Percentiles rank a stretch among this genome's conserved stretches.
Conservation (phyloP, 2,888 invertebrate genomes). For the Agriopis marginaria region DNA sequence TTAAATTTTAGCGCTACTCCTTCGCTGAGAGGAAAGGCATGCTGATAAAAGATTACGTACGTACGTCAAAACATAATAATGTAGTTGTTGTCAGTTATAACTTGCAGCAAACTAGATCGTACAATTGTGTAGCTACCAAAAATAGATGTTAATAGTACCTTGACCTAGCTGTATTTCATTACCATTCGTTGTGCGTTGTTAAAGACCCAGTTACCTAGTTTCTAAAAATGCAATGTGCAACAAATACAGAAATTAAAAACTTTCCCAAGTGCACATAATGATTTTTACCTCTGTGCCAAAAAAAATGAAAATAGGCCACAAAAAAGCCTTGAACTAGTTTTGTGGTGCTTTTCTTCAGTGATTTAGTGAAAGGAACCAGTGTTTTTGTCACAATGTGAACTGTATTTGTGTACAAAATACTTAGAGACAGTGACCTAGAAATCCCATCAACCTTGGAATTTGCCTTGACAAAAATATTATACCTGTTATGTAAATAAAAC, state of each 20-base stretch:
- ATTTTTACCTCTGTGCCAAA: slow-evolving; percentile 9
- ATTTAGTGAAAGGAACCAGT: slow-evolving; percentile 26
- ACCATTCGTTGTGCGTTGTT: slow-evolving; percentile 51
- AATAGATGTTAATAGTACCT: slow-evolving; percentile 64
- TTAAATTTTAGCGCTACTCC: slow-evolving; percentile 39
- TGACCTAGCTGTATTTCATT: slow-evolving; percentile 70
- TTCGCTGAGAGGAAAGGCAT: slow-evolving; percentile 33
- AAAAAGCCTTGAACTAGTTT: slow-evolving; percentile 22
- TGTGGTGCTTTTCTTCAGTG: slow-evolving; percentile 9
- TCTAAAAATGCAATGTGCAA: slow-evolving; percentile 33
- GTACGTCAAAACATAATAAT: slow-evolving; percentile 44
- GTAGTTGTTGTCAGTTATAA: slow-evolving; percentile 28
- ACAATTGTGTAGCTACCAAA: slow-evolving; percentile 42
- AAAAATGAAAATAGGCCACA: slow-evolving; percentile 16
- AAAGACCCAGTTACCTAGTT: slow-evolving; percentile 59
- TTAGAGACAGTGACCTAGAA: slow-evolving; percentile 24
- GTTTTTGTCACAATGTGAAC: slow-evolving; percentile 7
- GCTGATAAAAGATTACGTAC: slow-evolving; percentile 43
- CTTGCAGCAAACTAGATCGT: slow-evolving; percentile 11
- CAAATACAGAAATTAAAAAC: slow-evolving; percentile 11
- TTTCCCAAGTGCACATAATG: slow-evolving; percentile 8
- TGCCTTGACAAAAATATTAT: slow-evolving; percentile 12
- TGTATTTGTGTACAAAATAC: neutral
- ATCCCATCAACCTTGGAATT: slow-evolving; percentile 9
- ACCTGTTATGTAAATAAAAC: slow-evolving; percentile 29